Evolutionary conservation across 2,797 vertebrate species (phyloP), one percentile per base, ranked within the genome.

Genomic region (Pipistrellus nathusii): DNA sequence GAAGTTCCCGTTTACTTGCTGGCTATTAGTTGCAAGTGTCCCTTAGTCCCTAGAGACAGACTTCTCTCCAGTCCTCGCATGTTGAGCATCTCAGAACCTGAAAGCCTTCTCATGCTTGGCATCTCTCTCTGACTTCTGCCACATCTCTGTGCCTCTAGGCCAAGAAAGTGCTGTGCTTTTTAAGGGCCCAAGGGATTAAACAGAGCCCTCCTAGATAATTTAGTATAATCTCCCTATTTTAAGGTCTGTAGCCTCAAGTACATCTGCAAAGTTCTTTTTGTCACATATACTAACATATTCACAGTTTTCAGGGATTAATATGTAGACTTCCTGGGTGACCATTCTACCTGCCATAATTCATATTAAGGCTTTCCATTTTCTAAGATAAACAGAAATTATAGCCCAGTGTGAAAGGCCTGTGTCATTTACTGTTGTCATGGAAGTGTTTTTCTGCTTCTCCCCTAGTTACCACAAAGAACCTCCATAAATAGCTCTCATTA

Each of bases 401-500:
- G 59, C 41, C 14, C 44, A 62, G 7, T 68, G 9, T 30, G 11
- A 88, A 84, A 55, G 18, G 8, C 38, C 44, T 62, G 10, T 51
- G 17, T 7, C 57, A 55, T 20, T 86, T 85, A 55, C 41, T 18
- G 30, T 20, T 46, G 64, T 23, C 57, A 83, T 8, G 78, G 21
- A 10, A 51, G 77, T 51, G 90, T 78, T 83, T 87, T 53, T 80
- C 59, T 77, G 69, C 2, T 90, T 94, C 71, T 85, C 5, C 46
- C 21, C 55, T 76, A 59, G 3, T 32, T 73, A 27, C 32, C 10
- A 76, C 27, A 73, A 88, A 90, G 41, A 68, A n/a, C 8, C 57
- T 82, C 53, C 20, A 46, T 55, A 57, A 72, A 27, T 6, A 73
- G 25, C 30, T 5, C 32, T 4, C 6, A 55, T 84, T 44, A 72